These are phyloP conservation scores for Proisotoma minuta DNA, from an alignment of 2,888 invertebrate species.

Conservation along the genomic window DNA sequence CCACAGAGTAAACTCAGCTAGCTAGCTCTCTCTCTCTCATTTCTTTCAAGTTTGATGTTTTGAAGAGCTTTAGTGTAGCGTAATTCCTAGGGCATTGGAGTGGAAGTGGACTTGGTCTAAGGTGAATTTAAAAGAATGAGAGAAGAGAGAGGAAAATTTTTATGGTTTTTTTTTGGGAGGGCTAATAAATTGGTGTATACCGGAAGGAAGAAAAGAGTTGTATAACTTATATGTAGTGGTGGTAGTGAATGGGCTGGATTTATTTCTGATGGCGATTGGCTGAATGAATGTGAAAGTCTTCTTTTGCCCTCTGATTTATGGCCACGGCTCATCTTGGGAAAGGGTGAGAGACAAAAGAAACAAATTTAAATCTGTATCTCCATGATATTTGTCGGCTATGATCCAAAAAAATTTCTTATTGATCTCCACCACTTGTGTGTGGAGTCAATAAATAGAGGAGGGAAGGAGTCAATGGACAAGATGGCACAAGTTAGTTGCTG, in stretches of 20 bases:
- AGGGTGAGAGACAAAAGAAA: conserved; percentile 7
- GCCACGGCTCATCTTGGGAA: background rate
- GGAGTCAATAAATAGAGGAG: conserved; percentile 9
- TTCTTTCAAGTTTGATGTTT: too few relatives aligned
- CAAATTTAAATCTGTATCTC: conserved; percentile 39
- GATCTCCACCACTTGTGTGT: conserved; percentile 20
- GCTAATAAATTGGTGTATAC: conserved; percentile 12
- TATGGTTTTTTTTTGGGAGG: background rate
- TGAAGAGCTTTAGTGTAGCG: too few relatives aligned
- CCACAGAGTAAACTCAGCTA: too few relatives aligned
- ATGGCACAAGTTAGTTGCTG: background rate
- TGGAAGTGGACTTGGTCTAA: too few relatives aligned
- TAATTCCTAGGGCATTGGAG: too few relatives aligned
- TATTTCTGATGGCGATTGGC: conserved; percentile 2
- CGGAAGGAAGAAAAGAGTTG: conserved; percentile 18
- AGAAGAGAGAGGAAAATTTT: conserved; percentile 10
- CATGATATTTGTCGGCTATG: conserved; percentile 25
- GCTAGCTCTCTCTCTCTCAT: too few relatives aligned
- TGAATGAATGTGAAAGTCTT: conserved; percentile 3
- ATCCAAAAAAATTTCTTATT: conserved; percentile 36
- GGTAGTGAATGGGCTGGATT: conserved; percentile 4
- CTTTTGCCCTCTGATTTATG: conserved; percentile 13
- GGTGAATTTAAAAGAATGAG: conserved; percentile 15
- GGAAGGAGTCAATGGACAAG: background rate
- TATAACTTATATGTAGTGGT: background rate